A percentile compares a stretch with the other conserved stretches of the same genome.
phyloP scores from a whole-genome alignment of 2,113 vertebrate genomes.

The Cathartes aura region DNA sequence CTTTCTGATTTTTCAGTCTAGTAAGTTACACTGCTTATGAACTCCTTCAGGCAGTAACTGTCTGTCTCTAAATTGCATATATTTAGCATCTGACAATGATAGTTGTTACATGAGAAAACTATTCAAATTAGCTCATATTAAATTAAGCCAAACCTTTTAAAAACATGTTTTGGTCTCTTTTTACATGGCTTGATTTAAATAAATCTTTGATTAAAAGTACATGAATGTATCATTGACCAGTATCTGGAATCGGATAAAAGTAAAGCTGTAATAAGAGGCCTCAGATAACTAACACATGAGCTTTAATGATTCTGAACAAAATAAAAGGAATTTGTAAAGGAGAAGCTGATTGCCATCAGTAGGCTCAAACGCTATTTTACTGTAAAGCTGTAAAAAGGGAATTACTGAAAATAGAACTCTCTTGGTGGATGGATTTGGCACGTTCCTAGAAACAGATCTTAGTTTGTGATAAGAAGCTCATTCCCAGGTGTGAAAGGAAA shows the following conservation, averaged over 20 bases:
- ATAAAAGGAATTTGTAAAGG: constrained; percentile 90
- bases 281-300: constrained; percentile 86
- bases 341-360: constrained; percentile 87
- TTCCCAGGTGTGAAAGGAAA: constrained; percentile 83
- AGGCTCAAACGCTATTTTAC: constrained; percentile 83
- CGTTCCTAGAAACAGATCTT: constrained; percentile 82
- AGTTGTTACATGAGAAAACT: constrained; percentile 30
- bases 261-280: constrained; percentile 87
- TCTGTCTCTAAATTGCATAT: not conserved
- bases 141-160: constrained; percentile 66
- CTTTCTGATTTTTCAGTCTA: not conserved
- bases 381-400: constrained; percentile 85
- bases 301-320: constrained; percentile 85
- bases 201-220: constrained; percentile 79
- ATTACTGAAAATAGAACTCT: constrained; percentile 78
- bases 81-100: constrained; percentile 42
- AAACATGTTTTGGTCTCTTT: constrained; percentile 66
- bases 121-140: constrained; percentile 63
- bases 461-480: constrained; percentile 79
- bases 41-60: not conserved
- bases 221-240: constrained; percentile 85
- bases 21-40: not conserved
- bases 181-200: constrained; percentile 62
- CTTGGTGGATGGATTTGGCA: constrained; percentile 81
- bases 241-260: constrained; percentile 90